Evolutionary conservation across 2,113 vertebrate genomes (phyloP).

Genomic region (Aythya baeri): DNA sequence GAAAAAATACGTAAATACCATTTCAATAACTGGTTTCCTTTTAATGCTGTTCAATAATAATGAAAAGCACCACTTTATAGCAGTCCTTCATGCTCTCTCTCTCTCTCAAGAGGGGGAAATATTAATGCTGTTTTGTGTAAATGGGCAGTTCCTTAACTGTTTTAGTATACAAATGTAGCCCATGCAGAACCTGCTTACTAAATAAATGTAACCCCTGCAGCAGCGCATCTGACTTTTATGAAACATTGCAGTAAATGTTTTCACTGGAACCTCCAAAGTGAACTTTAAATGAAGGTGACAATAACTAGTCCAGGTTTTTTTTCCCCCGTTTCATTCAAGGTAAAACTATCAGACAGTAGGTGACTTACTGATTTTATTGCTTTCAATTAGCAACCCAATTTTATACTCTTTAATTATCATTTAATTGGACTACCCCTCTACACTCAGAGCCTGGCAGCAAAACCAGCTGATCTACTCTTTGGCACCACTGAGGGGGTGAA

Average conservation of each 20-base stretch:
- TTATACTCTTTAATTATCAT: slow-evolving; percentile 40
- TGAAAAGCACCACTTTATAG: background rate
- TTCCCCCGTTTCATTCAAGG: background rate
- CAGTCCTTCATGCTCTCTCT: background rate
- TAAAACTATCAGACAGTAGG: slow-evolving; percentile 17
- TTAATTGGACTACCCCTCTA: slow-evolving; percentile 41
- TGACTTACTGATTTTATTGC: slow-evolving; percentile 37
- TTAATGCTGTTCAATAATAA: background rate
- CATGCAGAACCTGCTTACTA: background rate
- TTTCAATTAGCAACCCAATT: slow-evolving; percentile 48
- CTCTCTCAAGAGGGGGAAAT: background rate
- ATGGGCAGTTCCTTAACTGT: background rate
- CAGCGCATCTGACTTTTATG: background rate
- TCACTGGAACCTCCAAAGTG: background rate
- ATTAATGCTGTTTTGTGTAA: background rate
- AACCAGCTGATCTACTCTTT: slow-evolving; percentile 4
- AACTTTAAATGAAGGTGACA: slow-evolving; percentile 30
- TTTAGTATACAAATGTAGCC: background rate
- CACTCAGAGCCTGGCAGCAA: background rate
- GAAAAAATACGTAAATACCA: background rate
- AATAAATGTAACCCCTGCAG: background rate
- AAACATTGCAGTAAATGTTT: slow-evolving; percentile 26
- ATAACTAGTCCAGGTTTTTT: background rate
- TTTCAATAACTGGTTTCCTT: background rate
- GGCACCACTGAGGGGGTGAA: background rate